Evolutionary conservation across 2,797 vertebrate genomes (phyloP), one percentile per base, ranked within the genome.

Genomic region (Eurystomus glaucurus): DNA sequence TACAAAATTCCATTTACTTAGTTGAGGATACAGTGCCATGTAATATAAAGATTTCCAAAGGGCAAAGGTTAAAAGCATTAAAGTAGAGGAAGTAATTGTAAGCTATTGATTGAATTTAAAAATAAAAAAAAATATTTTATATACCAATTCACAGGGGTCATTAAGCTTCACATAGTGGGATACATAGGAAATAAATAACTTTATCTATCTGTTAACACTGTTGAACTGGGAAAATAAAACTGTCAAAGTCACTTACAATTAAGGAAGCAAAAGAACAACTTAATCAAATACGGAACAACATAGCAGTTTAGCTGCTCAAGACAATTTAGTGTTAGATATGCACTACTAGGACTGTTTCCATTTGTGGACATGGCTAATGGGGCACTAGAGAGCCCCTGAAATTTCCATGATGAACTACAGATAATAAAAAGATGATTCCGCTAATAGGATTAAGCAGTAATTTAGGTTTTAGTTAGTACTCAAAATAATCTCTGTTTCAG

Each of bases 231-330:
- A 94, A 95, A 91, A 83, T 86, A 80, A 94, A 97, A 85, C 31
- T 88, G 78, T 92, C 76, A 66, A 81, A 92, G 62, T 87, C 88
- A 71, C 68, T 97, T 95, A 91, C 29, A 97, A 69, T 95, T 91
- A 93, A 93, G n/a, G 55, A 43, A 93, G 39, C 20, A 90, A 82
- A 96, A 84, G 60, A 77, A 41, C 19, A 93, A 72, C 50, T 85
- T 91, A 78, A 92, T 92, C n/a, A 31, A 92, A 91, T 90, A 69
- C 33, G 51, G 45, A 89, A 37, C 70, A 94, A 65, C 28, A 29
- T 65, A 62, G 15, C 52, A 77, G 26, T 3, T 85, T 77, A 85
- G 41, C 51, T 70, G 26, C 50, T 96, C n/a, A 62, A 82, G 65
- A 72, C 20, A 84, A 84, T 91, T 93, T 85, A 54, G n/a, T 75